Evolutionary conservation across 1,140 invertebrate species (phyloP), one percentile per base, ranked within the genome.

Genomic region (Drosophila bocki): DNA sequence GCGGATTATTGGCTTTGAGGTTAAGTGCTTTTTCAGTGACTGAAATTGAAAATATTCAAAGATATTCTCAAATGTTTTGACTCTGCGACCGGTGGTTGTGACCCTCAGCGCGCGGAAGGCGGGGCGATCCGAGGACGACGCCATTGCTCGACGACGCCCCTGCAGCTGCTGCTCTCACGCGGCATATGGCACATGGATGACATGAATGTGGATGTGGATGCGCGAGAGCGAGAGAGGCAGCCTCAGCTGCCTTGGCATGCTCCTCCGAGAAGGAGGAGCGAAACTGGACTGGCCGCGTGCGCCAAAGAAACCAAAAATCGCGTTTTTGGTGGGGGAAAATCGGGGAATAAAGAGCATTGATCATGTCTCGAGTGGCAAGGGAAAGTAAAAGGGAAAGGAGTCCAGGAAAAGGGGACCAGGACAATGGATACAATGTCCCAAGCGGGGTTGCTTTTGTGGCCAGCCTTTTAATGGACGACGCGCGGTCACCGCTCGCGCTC

Each of bases 1-100:
- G 85, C 85, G 85, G 85, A 90, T 90, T 90, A 90, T 85, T 77
- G 85, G 81, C 88, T 90, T 90, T 90, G 78, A 85, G 85, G 85
- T 90, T 90, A 90, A 90, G 85, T 90, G 85, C 78, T 79, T 84
- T 90, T 78, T 57, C 63, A 67, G 50, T 48, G 68, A 69, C 65
- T 69, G 37, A 78, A 85, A 88, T 64, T 78, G 33, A 60, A 60
- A 67, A 67, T 51, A 58, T 37, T 45, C 56, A 51, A 61, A 39
- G 67, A 85, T 76, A 79, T 81, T 67, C 74, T 70, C 70, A 90
- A 85, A 72, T 85, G 85, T 90, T 90, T 90, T 90, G 81, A 90
- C 84, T 86, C 71, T 68, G 41, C 11, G 47, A 59, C 50, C 62
- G 45, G 39, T 78, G 62, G 53, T 39, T 22, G 53, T 54, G 33